A percentile compares a stretch with the other conserved stretches of the same genome.
These are phyloP conservation scores for Indicator maculatus DNA, from an alignment of 2,113 vertebrate genomes.

Conservation along the genomic window DNA sequence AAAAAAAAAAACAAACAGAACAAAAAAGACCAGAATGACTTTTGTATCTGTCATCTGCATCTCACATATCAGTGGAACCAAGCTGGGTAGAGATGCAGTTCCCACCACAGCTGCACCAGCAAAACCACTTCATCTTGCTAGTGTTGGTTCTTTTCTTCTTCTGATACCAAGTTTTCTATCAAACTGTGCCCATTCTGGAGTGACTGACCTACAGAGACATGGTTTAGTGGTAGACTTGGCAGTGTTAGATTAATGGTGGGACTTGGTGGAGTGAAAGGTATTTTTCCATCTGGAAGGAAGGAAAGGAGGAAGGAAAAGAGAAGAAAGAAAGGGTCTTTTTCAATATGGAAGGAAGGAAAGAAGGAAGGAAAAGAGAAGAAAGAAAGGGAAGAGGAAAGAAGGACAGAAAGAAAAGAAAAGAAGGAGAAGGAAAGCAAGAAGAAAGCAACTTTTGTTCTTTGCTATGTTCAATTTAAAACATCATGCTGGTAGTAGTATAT, in stretches of 20 bases:
- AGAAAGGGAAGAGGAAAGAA: too few species aligned
- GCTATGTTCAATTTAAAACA: background rate
- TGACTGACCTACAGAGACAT: background rate
- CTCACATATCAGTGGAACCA: background rate
- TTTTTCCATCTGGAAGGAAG: too few species aligned
- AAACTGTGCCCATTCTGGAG: background rate
- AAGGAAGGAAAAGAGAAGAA: too few species aligned
- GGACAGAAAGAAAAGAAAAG: too few species aligned
- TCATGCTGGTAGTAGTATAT: background rate
- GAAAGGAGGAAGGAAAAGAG: too few species aligned
- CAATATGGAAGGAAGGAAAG: too few species aligned
- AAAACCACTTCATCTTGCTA: background rate
- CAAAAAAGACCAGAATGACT: background rate
- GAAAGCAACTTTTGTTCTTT: slow-evolving; percentile 2
- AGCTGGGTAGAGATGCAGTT: background rate
- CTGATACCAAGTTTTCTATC: background rate
- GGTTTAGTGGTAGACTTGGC: background rate
- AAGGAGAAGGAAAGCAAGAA: background rate
- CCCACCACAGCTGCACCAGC: background rate
- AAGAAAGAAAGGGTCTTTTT: too few species aligned
- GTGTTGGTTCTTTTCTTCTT: background rate
- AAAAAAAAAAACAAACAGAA: background rate
- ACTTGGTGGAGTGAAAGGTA: background rate
- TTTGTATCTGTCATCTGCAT: background rate
- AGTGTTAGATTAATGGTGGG: background rate